phyloP scores from a whole-genome alignment of 2,888 invertebrate genomes.

The Therioaphis trifolii region DNA sequence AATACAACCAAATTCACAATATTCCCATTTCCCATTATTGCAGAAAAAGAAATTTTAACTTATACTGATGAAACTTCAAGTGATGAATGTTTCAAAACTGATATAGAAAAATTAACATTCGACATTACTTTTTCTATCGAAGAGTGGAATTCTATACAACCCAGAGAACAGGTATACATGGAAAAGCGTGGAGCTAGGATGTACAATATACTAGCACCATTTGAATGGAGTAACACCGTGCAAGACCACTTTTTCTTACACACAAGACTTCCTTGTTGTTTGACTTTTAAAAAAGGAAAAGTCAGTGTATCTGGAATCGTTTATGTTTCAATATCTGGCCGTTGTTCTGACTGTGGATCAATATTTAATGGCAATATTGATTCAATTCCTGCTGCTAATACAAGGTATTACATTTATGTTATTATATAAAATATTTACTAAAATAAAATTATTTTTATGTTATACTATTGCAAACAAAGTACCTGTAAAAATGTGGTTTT shows the following conservation, averaged over 20 bases:
- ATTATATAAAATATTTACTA: background rate
- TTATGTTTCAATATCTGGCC: slow-evolving; percentile 18
- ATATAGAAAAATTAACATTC: slow-evolving; percentile 28
- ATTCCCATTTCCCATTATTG: slow-evolving; percentile 23
- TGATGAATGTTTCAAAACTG: slow-evolving; percentile 13
- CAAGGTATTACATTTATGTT: background rate
- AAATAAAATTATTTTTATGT: background rate
- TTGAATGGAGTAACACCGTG: slow-evolving; percentile 18
- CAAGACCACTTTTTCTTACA: slow-evolving; percentile 22
- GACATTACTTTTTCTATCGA: slow-evolving; percentile 26
- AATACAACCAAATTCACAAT: slow-evolving; percentile 19
- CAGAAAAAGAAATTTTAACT: background rate
- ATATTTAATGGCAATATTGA: slow-evolving; percentile 14
- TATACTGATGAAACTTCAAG: background rate
- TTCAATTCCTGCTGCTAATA: slow-evolving; percentile 7
- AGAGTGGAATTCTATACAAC: slow-evolving; percentile 34
- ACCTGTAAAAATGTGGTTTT: background rate
- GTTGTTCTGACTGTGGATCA: slow-evolving; percentile 20
- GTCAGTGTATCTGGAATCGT: background rate
- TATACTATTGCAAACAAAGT: background rate
- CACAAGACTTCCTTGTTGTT: slow-evolving; percentile 19
- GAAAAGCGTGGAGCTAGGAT: slow-evolving; percentile 3
- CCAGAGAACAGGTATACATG: background rate
- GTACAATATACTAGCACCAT: slow-evolving; percentile 34
- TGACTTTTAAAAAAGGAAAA: slow-evolving; percentile 22